A percentile compares a stretch with the other conserved stretches of the same genome.
Conservation (phyloP, 92 coral and sea anemone genomes). For the Isaurus tuberculatus region DNA sequence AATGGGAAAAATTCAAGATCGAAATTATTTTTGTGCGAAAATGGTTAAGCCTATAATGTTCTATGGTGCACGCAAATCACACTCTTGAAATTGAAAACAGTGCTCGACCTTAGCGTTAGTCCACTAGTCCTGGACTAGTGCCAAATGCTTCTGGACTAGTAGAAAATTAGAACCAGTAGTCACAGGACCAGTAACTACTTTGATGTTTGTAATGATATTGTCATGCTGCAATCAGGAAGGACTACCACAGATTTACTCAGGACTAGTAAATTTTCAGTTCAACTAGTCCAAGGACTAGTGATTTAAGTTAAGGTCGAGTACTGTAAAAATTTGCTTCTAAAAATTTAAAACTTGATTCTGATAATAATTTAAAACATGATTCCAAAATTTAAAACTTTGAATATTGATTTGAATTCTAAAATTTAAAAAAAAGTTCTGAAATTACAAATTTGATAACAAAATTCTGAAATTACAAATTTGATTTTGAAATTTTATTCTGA, state of each 20-base stretch:
- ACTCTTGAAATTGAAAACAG: background rate
- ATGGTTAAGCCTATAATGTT: conserved; percentile 5
- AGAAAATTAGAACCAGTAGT: conserved; percentile 48
- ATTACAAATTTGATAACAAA: too few relatives aligned
- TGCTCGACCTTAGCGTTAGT: conserved; percentile 49
- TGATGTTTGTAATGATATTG: conserved; percentile 29
- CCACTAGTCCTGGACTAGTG: conserved; percentile 54
- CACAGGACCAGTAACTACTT: conserved; percentile 45
- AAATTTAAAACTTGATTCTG: background rate
- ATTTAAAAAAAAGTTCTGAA: background rate
- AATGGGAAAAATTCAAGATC: background rate
- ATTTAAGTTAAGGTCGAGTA: conserved; percentile 61
- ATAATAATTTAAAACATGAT: too few relatives aligned
- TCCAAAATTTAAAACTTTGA: too few relatives aligned
- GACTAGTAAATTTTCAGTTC: conserved; percentile 62
- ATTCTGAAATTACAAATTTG: too few relatives aligned
- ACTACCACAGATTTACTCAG: conserved; percentile 60
- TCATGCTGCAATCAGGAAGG: conserved; percentile 59
- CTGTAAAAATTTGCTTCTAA: background rate
- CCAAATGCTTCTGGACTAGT: conserved; percentile 55
- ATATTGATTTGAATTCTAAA: background rate
- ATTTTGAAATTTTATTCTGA: background rate
- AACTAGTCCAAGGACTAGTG: conserved; percentile 59
- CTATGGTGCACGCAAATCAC: background rate
- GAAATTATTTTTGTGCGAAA: background rate